Conservation (phyloP, 37 sponge, comb jelly and placozoan genomes). For the Spongilla lacustris region DNA sequence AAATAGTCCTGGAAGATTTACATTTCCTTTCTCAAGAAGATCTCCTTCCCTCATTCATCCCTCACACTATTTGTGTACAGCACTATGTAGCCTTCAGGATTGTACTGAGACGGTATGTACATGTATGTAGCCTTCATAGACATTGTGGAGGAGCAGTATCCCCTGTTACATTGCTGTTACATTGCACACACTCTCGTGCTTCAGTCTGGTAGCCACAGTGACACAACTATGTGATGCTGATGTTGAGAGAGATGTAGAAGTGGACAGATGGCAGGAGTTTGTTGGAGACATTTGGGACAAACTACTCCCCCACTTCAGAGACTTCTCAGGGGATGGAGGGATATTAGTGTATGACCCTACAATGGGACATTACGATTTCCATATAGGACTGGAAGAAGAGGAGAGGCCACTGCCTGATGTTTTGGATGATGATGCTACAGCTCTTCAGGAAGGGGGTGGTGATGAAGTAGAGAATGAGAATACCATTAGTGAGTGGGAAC, state of each 20-base stretch:
- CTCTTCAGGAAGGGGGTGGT: too few relatives aligned
- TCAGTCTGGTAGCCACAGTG: background rate
- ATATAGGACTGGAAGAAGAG: background rate
- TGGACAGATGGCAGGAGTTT: slow-evolving; percentile 39
- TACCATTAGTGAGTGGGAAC: too few relatives aligned
- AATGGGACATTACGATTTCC: background rate
- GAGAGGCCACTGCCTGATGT: slow-evolving; percentile 1
- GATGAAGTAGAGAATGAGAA: too few relatives aligned
- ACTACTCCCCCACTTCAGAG: slow-evolving; percentile 48
- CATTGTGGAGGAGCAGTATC: background rate
- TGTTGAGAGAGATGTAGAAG: background rate
- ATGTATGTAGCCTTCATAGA: background rate
- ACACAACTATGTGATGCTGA: background rate
- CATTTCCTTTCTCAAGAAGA: slow-evolving; percentile 4
- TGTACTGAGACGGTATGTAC: slow-evolving; percentile 16
- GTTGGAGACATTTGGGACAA: slow-evolving; percentile 51
- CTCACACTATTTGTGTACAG: slow-evolving; percentile 25
- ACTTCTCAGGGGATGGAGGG: background rate
- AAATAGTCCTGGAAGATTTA: background rate
- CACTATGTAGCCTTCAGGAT: slow-evolving; percentile 43
- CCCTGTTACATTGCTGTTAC: background rate
- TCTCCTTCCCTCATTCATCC: background rate
- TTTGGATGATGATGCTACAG: background rate
- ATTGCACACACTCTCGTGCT: background rate
- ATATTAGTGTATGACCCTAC: background rate